A percentile compares a stretch with the other conserved stretches of the same genome.
Evolutionary conservation across 2,888 invertebrate genomes (phyloP).

Genomic region (Amaurobius ferox): DNA sequence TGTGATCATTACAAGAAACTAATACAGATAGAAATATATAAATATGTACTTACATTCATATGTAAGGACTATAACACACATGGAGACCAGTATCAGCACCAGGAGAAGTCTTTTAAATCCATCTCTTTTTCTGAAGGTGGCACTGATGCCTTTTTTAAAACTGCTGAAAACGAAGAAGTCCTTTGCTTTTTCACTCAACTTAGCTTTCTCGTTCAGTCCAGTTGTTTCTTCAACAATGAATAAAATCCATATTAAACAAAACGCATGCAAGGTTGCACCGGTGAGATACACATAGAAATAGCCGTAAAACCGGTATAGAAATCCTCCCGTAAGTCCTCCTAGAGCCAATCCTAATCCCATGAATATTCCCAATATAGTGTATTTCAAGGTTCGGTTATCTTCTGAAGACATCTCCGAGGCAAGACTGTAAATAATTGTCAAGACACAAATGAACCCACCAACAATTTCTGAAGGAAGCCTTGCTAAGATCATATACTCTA

Average conservation of each 20-base stretch:
- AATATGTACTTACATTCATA: constrained; percentile 46
- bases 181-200: constrained; percentile 23
- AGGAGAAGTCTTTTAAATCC: constrained; percentile 27
- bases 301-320: constrained; percentile 33
- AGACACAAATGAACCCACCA: constrained; percentile 57
- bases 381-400: constrained; percentile 36
- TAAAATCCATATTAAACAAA: constrained; percentile 17
- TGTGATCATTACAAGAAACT: too few relatives aligned
- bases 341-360: constrained; percentile 33
- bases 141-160: constrained; percentile 13
- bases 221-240: constrained; percentile 47
- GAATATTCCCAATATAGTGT: constrained; percentile 32
- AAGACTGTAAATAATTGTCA: constrained; percentile 48
- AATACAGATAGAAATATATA: too few relatives aligned
- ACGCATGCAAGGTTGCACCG: not conserved
- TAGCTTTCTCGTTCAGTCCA: not conserved
- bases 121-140: constrained; percentile 22
- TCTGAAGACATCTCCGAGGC: constrained; percentile 45
- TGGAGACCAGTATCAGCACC: constrained; percentile 24
- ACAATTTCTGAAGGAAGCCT: constrained; percentile 29
- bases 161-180: constrained; percentile 32
- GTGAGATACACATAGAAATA: constrained; percentile 26
- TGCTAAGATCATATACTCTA: constrained; percentile 34
- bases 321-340: constrained; percentile 32
- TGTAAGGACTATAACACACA: constrained; percentile 41